A percentile compares a stretch with the other conserved stretches of the same genome.
Evolutionary conservation across 23 tunicate species (phyloP).

Genomic region (Styela plicata): DNA sequence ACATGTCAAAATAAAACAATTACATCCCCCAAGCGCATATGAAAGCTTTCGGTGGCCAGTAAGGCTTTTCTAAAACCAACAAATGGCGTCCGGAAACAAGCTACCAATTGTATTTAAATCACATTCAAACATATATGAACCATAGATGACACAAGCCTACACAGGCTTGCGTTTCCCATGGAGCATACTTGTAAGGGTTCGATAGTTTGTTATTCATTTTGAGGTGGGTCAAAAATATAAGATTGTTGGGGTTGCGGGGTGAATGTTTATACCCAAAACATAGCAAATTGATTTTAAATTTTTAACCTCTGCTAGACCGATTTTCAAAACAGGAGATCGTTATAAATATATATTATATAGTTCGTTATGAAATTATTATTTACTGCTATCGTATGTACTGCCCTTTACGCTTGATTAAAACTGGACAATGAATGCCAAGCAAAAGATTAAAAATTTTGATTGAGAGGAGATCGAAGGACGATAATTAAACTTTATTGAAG

Average conservation of each 20-base stretch:
- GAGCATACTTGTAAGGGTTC: background rate
- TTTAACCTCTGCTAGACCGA: background rate
- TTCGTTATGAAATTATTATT: background rate
- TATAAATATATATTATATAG: no score
- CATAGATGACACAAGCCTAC: background rate
- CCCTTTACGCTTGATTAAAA: background rate
- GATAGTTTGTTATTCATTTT: no score
- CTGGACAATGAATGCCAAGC: background rate
- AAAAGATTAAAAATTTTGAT: background rate
- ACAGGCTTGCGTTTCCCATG: background rate
- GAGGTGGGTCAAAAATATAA: background rate
- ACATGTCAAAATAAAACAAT: background rate
- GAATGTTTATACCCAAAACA: conserved; percentile 21
- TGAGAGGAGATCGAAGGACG: no score
- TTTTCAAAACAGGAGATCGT: background rate
- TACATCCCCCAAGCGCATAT: background rate
- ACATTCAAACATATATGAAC: no score
- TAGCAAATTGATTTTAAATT: conserved; percentile 2
- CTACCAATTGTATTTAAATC: no score
- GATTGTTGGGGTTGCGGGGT: background rate
- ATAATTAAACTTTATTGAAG: no score
- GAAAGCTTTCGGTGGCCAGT: background rate
- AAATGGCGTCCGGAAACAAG: background rate
- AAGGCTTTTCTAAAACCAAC: background rate
- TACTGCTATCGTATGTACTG: no score